A percentile compares a stretch with the other conserved stretches of the same genome.
Conservation (phyloP, 2,113 vertebrate genomes). For the Prochilodus magdalenae region DNA sequence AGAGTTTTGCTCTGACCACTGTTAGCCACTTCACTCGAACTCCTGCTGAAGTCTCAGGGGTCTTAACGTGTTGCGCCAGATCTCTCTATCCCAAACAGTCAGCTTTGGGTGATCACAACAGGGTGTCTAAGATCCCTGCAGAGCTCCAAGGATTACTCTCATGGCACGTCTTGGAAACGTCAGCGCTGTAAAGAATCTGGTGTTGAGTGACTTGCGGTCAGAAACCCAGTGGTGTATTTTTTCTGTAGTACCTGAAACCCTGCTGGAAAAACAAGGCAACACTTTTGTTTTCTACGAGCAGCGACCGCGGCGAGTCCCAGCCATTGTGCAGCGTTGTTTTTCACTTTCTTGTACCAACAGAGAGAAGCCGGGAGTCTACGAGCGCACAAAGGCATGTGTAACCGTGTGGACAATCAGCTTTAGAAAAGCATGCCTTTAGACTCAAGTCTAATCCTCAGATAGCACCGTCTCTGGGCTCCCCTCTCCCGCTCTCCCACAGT, state of each 20-base stretch:
- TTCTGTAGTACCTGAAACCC: constrained; percentile 2
- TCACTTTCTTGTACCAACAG: constrained; percentile 15
- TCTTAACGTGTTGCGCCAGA: too few relatives aligned
- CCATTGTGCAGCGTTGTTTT: constrained; percentile 32
- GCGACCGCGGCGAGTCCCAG: constrained; percentile 27
- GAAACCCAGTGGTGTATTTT: background rate
- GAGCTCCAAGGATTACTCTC: background rate
- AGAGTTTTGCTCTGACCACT: too few relatives aligned
- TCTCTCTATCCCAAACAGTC: too few relatives aligned
- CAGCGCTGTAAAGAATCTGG: background rate
- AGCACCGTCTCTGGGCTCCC: constrained; percentile 6
- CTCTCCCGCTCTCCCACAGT: constrained; percentile 35
- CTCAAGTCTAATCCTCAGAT: constrained; percentile 47
- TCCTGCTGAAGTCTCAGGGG: too few relatives aligned
- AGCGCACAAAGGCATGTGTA: constrained; percentile 30
- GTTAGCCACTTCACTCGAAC: too few relatives aligned
- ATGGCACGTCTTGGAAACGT: constrained; percentile 12
- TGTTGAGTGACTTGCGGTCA: constrained; percentile 20
- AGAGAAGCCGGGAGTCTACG: constrained; percentile 24
- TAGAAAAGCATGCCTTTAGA: constrained; percentile 46
- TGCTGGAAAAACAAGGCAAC: constrained; percentile 19
- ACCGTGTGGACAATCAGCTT: constrained; percentile 44
- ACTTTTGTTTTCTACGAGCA: background rate
- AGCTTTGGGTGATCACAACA: too few relatives aligned
- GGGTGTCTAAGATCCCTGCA: too few relatives aligned